These are phyloP conservation scores for Tetragonula carbonaria DNA, from an alignment of 2,888 invertebrate species.

Conservation along the genomic window DNA sequence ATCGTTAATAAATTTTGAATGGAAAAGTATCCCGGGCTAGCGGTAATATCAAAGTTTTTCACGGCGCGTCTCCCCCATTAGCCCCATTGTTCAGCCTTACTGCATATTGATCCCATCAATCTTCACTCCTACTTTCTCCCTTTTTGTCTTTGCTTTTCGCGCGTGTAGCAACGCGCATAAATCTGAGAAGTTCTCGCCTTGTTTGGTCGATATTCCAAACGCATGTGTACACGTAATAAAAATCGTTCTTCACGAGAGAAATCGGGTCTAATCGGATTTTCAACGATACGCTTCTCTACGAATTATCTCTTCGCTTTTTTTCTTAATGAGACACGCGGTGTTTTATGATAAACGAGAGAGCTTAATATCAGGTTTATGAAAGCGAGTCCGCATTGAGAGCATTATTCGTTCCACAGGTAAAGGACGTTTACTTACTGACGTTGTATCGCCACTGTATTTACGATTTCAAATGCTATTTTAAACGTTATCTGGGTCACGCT, in stretches of 20 bases:
- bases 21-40: conserved; percentile 11
- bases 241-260: background rate
- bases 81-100: conserved; percentile 81
- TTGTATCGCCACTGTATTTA: conserved; percentile 50
- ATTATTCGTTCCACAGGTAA: conserved; percentile 41
- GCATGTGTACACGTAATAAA: conserved; percentile 25
- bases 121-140: conserved; percentile 71
- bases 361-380: conserved; percentile 25
- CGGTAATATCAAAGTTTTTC: conserved; percentile 62
- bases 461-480: conserved; percentile 32
- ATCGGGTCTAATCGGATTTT: conserved; percentile 20
- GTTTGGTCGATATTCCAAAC: conserved; percentile 51
- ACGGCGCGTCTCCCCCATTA: conserved; percentile 76
- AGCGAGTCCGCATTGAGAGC: conserved; percentile 36
- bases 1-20: conserved; percentile 12
- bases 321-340: background rate
- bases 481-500: conserved; percentile 38
- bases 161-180: conserved; percentile 42
- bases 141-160: conserved; percentile 60
- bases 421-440: conserved; percentile 48
- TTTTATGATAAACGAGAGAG: conserved; percentile 19
- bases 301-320: background rate
- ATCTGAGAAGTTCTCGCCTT: conserved; percentile 47
- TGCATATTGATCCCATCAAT: conserved; percentile 83
- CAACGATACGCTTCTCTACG: background rate